Evolutionary conservation across 1,140 invertebrate genomes (phyloP).

Genomic region (Hetaerina americana): DNA sequence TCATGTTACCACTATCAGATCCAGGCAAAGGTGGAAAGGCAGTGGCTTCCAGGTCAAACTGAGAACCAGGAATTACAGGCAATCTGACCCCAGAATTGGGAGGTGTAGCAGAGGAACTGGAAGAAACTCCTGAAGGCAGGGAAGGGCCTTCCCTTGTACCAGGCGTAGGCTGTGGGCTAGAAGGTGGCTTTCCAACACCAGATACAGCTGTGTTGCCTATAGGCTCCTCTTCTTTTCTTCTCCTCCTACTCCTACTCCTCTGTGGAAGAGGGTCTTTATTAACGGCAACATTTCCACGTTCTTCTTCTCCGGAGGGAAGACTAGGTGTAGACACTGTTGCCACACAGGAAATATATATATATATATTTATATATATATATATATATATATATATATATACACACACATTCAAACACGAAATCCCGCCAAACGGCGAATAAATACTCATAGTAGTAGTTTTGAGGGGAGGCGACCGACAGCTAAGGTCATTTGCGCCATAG

Average conservation of each 20-base stretch:
- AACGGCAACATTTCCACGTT: neutral
- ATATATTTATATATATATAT: too few species aligned
- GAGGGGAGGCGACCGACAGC: too few species aligned
- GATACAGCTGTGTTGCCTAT: neutral
- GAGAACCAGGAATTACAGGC: neutral
- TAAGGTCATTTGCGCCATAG: too few species aligned
- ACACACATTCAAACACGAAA: too few species aligned
- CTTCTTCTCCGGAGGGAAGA: neutral
- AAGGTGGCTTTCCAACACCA: neutral
- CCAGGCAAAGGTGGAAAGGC: slow-evolving; percentile 73
- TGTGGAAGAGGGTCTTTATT: neutral
- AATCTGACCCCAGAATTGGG: neutral
- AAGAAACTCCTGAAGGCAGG: neutral
- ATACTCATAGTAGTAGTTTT: too few species aligned
- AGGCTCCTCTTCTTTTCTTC: slow-evolving; percentile 32
- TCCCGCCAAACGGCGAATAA: too few species aligned
- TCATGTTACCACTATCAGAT: slow-evolving; percentile 19
- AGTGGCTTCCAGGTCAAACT: slow-evolving; percentile 68
- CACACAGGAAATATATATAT: too few species aligned
- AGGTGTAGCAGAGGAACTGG: neutral
- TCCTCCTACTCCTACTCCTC: slow-evolving; percentile 20
- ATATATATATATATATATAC: too few species aligned
- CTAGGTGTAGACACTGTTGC: neutral
- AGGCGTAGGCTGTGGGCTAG: slow-evolving; percentile 11
- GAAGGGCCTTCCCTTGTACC: neutral